A percentile compares a stretch with the other conserved stretches of the same genome.
Evolutionary conservation across 2,113 vertebrate species (phyloP).

Genomic region (Esox niger): DNA sequence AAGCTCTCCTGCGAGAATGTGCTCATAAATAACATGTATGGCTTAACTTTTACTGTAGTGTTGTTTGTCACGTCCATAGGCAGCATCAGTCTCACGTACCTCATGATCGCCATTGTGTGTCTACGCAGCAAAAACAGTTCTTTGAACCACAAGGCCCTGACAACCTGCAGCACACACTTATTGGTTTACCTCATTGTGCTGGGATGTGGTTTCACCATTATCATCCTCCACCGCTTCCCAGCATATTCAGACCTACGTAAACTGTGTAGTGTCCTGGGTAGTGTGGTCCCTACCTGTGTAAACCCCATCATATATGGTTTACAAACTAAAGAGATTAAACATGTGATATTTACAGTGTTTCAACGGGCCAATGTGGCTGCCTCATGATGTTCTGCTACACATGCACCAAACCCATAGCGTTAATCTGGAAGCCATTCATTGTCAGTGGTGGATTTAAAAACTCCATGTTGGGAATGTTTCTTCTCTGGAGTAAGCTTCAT

Average conservation of each 20-base stretch:
- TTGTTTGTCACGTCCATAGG: conserved; percentile 31
- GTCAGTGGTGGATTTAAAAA: too few relatives aligned
- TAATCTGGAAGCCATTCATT: too few relatives aligned
- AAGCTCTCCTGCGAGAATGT: conserved; percentile 43
- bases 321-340: conserved; percentile 35
- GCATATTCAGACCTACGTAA: conserved; percentile 18
- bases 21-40: conserved; percentile 40
- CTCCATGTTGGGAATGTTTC: too few relatives aligned
- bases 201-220: neutral
- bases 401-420: too few relatives aligned
- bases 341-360: conserved; percentile 7
- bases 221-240: conserved; percentile 35
- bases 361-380: neutral
- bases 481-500: too few relatives aligned
- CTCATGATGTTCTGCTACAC: neutral
- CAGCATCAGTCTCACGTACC: conserved; percentile 31
- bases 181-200: conserved; percentile 33
- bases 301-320: conserved; percentile 44
- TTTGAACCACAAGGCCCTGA: conserved; percentile 40
- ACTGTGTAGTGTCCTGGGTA: conserved; percentile 13
- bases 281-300: conserved; percentile 23
- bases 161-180: conserved; percentile 44
- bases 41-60: conserved; percentile 27
- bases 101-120: conserved; percentile 30
- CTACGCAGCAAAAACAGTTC: conserved; percentile 33